These are phyloP conservation scores for Hylomyscus alleni DNA, from an alignment of 2,797 vertebrate species.

Conservation along the genomic window DNA sequence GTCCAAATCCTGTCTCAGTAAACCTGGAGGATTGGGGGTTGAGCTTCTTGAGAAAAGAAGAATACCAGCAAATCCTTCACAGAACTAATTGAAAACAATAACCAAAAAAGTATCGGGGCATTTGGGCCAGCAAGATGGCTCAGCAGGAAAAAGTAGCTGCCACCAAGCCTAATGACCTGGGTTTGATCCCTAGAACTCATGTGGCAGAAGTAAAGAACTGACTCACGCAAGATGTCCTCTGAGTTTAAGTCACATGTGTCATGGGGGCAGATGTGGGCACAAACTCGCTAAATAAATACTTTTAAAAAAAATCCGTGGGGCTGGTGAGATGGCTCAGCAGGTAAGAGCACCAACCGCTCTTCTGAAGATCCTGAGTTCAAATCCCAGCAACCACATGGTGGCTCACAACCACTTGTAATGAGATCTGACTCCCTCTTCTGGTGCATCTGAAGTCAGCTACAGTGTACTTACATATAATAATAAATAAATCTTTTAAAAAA, in stretches of 20 bases:
- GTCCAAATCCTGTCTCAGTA: background rate
- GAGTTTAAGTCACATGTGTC: background rate
- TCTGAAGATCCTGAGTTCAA: too few relatives aligned
- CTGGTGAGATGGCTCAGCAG: too few relatives aligned
- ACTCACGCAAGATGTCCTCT: background rate
- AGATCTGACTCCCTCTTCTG: too few relatives aligned
- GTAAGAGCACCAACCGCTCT: too few relatives aligned
- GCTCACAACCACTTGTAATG: too few relatives aligned
- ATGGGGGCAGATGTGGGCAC: background rate
- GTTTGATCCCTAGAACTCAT: background rate
- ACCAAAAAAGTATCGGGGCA: background rate
- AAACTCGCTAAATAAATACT: background rate
- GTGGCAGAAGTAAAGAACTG: background rate
- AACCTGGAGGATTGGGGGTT: background rate
- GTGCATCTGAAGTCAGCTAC: too few relatives aligned
- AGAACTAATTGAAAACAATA: background rate
- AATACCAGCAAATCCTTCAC: conserved; percentile 3
- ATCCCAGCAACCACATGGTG: too few relatives aligned
- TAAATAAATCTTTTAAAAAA: too few relatives aligned
- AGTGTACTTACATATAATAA: too few relatives aligned
- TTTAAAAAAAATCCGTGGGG: too few relatives aligned
- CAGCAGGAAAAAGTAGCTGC: background rate
- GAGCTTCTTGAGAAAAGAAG: background rate
- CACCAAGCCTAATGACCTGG: background rate
- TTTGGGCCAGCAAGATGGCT: background rate